Conservation (phyloP, 1,140 invertebrate species). For the Mycetomoellerius zeteki region DNA sequence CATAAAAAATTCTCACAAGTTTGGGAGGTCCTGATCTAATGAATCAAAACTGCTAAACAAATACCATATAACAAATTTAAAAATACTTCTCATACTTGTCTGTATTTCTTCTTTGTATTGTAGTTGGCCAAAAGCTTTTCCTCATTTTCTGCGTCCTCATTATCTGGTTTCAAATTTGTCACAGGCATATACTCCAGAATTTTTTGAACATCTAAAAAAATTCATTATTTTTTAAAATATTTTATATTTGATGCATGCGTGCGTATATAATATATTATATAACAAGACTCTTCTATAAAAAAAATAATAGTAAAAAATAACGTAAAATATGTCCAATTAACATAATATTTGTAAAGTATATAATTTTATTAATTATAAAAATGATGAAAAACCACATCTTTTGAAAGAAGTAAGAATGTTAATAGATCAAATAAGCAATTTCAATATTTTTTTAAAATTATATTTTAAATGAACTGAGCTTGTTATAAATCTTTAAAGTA, state of each 20-base stretch:
- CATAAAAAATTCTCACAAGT: no score
- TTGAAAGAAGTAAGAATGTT: background rate
- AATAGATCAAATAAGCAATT: background rate
- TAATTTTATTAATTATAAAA: background rate
- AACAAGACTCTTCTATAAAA: conserved; percentile 11
- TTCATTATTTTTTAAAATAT: conserved; percentile 5
- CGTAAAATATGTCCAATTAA: background rate
- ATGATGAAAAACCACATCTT: background rate
- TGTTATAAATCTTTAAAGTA: conserved; percentile 61
- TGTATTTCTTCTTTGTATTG: conserved; percentile 98
- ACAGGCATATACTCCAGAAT: conserved; percentile 99
- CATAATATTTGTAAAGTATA: background rate
- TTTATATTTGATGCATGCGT: background rate
- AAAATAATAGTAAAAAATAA: background rate
- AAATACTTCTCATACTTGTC: conserved; percentile 90
- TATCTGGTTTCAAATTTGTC: conserved; percentile 99
- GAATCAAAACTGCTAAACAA: conserved; percentile 4
- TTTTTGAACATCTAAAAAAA: conserved; percentile 94
- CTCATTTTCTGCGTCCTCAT: conserved; percentile 99
- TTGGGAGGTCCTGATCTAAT: background rate
- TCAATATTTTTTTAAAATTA: background rate
- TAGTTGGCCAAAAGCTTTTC: conserved; percentile 97
- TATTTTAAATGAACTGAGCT: background rate
- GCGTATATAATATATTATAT: background rate
- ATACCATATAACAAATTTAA: conserved; percentile 33